Conservation (phyloP, 1,140 invertebrate genomes). For the Pseudomyrmex flavicornis region DNA sequence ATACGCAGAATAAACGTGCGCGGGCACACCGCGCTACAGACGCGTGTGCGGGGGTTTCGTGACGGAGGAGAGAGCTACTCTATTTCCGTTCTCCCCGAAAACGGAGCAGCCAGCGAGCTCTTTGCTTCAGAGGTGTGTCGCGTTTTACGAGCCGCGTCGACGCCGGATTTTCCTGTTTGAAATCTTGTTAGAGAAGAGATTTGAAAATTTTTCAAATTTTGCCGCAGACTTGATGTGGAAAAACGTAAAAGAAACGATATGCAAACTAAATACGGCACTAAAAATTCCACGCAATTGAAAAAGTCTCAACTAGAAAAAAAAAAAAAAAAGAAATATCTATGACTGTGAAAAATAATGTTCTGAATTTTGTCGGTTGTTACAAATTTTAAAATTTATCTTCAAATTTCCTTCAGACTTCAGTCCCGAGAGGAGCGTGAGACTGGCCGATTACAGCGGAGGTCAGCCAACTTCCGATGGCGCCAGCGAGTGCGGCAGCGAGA, state of each 20-base stretch:
- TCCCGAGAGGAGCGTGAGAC: conserved; percentile 78
- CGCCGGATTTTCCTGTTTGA: conserved; percentile 16
- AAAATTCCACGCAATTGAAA: no score
- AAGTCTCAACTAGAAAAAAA: no score
- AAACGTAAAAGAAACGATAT: no score
- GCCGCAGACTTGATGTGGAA: no score
- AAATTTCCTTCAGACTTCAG: conserved; percentile 77
- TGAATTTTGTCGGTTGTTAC: not conserved
- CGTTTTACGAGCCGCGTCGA: conserved; percentile 43
- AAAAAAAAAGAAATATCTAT: not conserved
- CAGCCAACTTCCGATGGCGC: conserved; percentile 83
- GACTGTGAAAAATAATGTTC: no score
- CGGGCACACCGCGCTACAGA: not conserved
- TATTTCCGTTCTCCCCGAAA: conserved; percentile 82
- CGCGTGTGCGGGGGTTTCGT: conserved; percentile 31
- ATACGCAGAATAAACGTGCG: conserved; percentile 57
- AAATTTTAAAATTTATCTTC: not conserved
- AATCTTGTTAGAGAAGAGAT: no score
- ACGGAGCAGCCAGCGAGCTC: conserved; percentile 63
- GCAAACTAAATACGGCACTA: no score
- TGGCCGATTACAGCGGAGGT: conserved; percentile 79
- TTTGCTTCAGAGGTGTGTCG: conserved; percentile 50
- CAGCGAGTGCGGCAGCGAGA: conserved; percentile 83
- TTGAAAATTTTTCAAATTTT: no score
- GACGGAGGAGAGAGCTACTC: conserved; percentile 57